Base-by-base conservation (phyloP, 2,797 vertebrate species). In the Peromyscus melanophrys region DNA sequence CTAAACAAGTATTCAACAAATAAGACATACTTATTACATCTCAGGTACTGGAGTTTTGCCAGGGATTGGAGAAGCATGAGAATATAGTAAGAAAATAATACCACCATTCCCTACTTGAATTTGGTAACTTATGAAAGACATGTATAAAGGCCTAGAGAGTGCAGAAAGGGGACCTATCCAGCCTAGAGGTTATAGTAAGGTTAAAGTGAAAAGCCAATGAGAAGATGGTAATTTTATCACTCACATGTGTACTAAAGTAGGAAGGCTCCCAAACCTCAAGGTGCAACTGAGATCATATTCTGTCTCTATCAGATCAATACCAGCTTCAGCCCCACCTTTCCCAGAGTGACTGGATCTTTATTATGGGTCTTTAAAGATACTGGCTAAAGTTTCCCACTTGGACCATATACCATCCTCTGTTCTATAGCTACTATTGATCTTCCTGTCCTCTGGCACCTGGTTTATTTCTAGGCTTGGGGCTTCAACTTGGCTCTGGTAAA, bases 191-290 rank as follows among this genome's bases (percentile, higher is more conserved):
- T 49, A 4, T 63, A 69, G 55, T 94, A 97, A 97, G 46, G n/a
- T 83, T 37, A 94, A 87, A 97, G 52, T 69, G 80, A 87, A 96
- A 96, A 43, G 77, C 77, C 61, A 88, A 82, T 57, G 80, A 82
- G 75, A 87, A 37, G 13, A 46, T 25, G 85, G n/a, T 27, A 83
- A 67, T 85, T 80, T 55, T 46, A 65, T 69, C 49, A 94, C 78
- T 93, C 75, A 40, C 52, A 57, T 83, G 31, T 59, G 31, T 63
- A 78, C 23, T 89, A 86, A 92, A 67, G 29, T 71, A 65, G 43
- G 75, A 78, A 61, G 61, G 46, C 40, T 94, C 81, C 46, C 31
- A 95, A 84, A 81, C 71, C 31, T 95, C 89, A 85, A 78, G 63
- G 85, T 90, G 34, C 65, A 73, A 76, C 31, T 71, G 43, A 16